These are phyloP conservation scores for Erythrocercus mccallii DNA, from an alignment of 2,113 vertebrate species.

Conservation along the genomic window DNA sequence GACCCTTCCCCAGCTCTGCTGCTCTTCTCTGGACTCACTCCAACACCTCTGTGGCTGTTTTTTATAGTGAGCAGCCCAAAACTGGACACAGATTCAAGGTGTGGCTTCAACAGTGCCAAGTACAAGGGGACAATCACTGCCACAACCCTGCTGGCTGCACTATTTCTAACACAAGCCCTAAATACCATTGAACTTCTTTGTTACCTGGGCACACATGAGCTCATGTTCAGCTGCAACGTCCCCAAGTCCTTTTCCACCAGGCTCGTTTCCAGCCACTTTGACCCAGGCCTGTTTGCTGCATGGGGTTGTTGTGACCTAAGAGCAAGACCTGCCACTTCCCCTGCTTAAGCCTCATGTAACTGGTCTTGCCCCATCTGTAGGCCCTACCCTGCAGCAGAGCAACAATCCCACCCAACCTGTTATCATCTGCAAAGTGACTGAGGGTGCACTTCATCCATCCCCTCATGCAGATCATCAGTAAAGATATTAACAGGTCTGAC, in stretches of 20 bases:
- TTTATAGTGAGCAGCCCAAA: not conserved
- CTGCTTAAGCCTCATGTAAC: not conserved
- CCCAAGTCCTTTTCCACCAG: not conserved
- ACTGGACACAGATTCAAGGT: not conserved
- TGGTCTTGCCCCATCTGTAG: not conserved
- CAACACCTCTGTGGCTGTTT: not conserved
- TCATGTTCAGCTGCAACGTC: not conserved
- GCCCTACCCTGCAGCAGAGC: not conserved
- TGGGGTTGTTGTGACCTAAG: not conserved
- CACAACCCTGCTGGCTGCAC: not conserved
- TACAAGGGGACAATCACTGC: not conserved
- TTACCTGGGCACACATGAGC: not conserved
- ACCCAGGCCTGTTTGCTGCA: not conserved
- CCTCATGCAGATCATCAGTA: not conserved
- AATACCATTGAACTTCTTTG: not conserved
- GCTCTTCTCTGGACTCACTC: fast-evolving
- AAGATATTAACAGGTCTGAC: not conserved
- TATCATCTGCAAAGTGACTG: not conserved
- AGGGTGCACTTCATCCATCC: not conserved
- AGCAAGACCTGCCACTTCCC: not conserved
- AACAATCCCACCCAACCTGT: not conserved
- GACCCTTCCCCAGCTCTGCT: fast-evolving
- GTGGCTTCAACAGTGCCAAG: not conserved
- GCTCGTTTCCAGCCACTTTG: not conserved
- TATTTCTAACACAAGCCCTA: not conserved